Percentiles rank a stretch among this genome's conserved stretches.
These are phyloP conservation scores for Lutjanus campechanus DNA, from an alignment of 2,797 vertebrate genomes.

Conservation along the genomic window DNA sequence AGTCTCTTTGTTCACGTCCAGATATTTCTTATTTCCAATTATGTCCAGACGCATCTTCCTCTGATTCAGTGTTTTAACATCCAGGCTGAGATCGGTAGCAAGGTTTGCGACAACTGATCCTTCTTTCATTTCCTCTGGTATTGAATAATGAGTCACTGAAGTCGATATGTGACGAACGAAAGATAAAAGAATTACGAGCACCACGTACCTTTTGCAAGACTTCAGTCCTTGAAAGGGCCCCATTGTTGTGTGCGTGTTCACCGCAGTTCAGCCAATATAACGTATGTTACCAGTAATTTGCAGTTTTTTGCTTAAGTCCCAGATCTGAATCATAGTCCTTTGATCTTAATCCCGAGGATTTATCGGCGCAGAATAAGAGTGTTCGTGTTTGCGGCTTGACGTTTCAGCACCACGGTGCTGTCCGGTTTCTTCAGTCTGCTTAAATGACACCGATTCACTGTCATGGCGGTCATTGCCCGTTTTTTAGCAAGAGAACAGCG, in stretches of 20 bases:
- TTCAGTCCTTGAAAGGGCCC: slow-evolving; percentile 22
- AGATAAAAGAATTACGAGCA: slow-evolving; percentile 14
- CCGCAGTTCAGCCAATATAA: too few species aligned
- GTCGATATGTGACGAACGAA: accelerated
- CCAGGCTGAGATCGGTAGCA: slow-evolving; percentile 77
- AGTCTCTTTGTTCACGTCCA: slow-evolving; percentile 64
- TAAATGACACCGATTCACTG: too few species aligned
- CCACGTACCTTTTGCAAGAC: slow-evolving; percentile 62
- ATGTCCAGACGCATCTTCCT: slow-evolving; percentile 72
- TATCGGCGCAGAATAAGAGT: too few species aligned
- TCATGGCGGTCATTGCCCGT: too few species aligned
- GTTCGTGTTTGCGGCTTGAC: too few species aligned
- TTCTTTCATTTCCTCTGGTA: slow-evolving; percentile 81
- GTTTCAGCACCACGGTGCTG: too few species aligned
- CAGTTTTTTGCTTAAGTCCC: too few species aligned
- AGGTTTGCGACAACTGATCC: slow-evolving; percentile 80
- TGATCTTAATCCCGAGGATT: too few species aligned
- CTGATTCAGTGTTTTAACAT: slow-evolving; percentile 56
- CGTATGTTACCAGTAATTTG: too few species aligned
- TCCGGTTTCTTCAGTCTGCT: too few species aligned
- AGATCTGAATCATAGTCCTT: too few species aligned
- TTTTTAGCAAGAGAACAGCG: too few species aligned
- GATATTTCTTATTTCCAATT: slow-evolving; percentile 34
- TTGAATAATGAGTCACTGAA: not conserved
- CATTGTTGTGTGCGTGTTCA: not conserved